Percentiles rank a stretch among this genome's conserved stretches.
Evolutionary conservation across 1,140 invertebrate species (phyloP).

Genomic region (Drosophila subpulchrella): DNA sequence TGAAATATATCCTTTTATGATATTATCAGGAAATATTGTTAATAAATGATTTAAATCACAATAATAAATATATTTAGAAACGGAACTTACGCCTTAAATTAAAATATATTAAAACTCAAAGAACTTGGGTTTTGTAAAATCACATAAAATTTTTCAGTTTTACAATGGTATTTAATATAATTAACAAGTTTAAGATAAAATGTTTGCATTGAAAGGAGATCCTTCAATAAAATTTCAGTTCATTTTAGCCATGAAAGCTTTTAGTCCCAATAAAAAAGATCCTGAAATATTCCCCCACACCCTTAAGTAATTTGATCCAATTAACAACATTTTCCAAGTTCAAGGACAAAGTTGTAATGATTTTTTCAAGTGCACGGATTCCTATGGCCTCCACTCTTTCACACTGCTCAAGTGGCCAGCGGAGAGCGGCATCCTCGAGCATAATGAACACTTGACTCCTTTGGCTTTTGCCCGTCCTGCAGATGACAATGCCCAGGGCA

Average conservation of each 20-base stretch:
- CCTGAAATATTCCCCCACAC: not conserved
- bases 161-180: no score
- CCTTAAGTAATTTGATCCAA: not conserved
- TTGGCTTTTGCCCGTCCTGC: slow-evolving; percentile 62
- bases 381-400: slow-evolving; percentile 53
- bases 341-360: not conserved
- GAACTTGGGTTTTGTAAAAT: no score
- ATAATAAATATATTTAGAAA: no score
- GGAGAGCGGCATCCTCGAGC: slow-evolving; percentile 46
- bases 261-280: not conserved
- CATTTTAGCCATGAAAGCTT: no score
- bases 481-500: slow-evolving; percentile 50
- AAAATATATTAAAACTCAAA: no score
- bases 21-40: no score
- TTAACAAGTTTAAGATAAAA: no score
- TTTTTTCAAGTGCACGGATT: slow-evolving; percentile 21
- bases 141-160: no score
- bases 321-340: not conserved
- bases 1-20: no score
- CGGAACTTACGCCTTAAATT: no score
- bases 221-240: not conserved
- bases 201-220: no score
- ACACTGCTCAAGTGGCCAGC: slow-evolving; percentile 60
- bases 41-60: no score
- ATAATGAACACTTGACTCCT: slow-evolving; percentile 75